Base-by-base conservation (phyloP, 2,797 vertebrate species). In the Buphagus erythrorhynchus region DNA sequence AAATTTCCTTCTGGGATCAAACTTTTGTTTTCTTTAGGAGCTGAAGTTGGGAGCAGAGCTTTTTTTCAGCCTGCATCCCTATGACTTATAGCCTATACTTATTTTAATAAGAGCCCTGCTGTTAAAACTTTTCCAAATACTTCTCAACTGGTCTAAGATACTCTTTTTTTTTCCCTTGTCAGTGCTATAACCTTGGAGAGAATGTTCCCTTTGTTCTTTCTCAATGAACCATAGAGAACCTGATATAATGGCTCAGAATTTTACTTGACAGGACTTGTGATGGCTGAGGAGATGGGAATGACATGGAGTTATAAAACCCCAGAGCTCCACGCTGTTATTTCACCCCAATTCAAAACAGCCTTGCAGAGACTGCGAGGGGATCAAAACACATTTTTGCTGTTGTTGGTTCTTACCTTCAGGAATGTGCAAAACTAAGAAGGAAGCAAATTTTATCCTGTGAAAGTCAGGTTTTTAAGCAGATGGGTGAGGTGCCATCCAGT, bases 181-280 rank as follows among this genome's bases (percentile, higher is more conserved):
- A 86, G 52, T 82, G 54, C 66, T 90, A 52, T 66, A 95, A 91
- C 95, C 91, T 95, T 72, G 78, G 81, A 87, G 73, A 97, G 92
- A 97, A 96, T 90, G 91, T 94, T 93, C 40, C 58, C 89, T 97
- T 97, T 96, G 96, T 96, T 97, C 92, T 91, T 94, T 93, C 88
- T 96, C 92, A 94, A 75, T 83, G 95, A 96, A 94, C 95, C 92
- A 89, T 61, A 95, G 65, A 94, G 66, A 94, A 91, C 92, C 94
- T 96, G 86, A 91, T 59, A 52, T 77, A 97, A 94, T 83, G 54
- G 84, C 75, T 96, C n/a, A 71, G 72, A 83, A 85, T 92, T 93
- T 92, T 92, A 62, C 88, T 95, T 94, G 93, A 86, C 88, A 86
- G 75, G 75, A 65, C 68, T 68, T 55, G 89, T 85, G 95, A 92